These are phyloP conservation scores for Phytoseiulus persimilis DNA, from an alignment of 2,888 invertebrate genomes.

Conservation along the genomic window DNA sequence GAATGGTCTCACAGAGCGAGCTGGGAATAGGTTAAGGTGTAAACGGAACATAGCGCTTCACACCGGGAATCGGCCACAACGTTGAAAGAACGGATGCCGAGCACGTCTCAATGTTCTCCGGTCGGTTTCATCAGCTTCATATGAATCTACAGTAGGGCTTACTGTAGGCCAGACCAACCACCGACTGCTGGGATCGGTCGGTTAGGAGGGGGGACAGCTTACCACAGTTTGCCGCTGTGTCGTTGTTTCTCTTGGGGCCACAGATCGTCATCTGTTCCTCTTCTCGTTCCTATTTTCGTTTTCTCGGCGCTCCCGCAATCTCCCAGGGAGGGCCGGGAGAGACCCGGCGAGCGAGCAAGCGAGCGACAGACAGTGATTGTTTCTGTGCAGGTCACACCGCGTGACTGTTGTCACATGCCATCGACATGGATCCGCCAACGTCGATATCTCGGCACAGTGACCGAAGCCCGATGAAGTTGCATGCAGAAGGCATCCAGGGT, in stretches of 20 bases:
- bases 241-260: slow-evolving; percentile 14
- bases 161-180: slow-evolving; percentile 6
- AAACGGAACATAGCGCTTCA: background rate
- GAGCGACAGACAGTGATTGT: background rate
- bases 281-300: background rate
- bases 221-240: background rate
- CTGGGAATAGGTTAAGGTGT: background rate
- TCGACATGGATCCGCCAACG: background rate
- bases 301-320: background rate
- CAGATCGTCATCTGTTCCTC: slow-evolving; percentile 37
- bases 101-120: slow-evolving; percentile 32
- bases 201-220: background rate
- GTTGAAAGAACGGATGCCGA: slow-evolving; percentile 6
- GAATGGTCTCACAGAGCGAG: background rate
- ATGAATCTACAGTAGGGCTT: slow-evolving; percentile 39
- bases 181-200: background rate
- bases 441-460: too few species aligned
- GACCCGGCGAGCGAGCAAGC: background rate
- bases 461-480: too few species aligned
- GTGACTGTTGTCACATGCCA: background rate
- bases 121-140: slow-evolving; percentile 38
- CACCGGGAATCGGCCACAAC: background rate
- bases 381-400: background rate
- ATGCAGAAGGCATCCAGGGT: too few species aligned
- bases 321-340: background rate